These are phyloP conservation scores for Semnornis frantzii DNA, from an alignment of 2,113 vertebrate species.

Conservation along the genomic window DNA sequence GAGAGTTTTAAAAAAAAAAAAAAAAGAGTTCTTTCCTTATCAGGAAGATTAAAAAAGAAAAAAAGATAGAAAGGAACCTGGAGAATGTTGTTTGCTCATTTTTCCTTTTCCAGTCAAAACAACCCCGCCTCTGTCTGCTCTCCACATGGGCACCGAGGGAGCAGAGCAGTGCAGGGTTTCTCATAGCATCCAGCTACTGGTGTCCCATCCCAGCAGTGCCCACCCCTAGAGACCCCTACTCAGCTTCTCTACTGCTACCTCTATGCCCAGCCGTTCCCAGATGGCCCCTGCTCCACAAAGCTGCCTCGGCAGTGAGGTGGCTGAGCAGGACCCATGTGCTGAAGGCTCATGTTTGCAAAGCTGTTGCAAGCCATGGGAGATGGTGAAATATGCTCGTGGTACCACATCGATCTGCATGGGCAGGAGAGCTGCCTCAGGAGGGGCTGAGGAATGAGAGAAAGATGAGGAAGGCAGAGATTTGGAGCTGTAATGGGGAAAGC, in stretches of 20 bases:
- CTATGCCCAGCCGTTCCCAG: neutral
- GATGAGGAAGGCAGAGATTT: neutral
- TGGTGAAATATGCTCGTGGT: fast-evolving
- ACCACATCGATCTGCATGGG: fast-evolving
- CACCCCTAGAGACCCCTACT: too few species aligned
- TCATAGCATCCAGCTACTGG: neutral
- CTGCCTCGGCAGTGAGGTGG: fast-evolving
- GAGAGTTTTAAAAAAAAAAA: neutral
- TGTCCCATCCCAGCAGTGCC: neutral
- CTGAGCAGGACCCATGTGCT: fast-evolving
- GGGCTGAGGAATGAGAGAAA: fast-evolving
- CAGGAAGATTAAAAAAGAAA: neutral
- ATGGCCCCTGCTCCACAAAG: fast-evolving
- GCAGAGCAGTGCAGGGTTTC: neutral
- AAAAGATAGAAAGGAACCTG: neutral
- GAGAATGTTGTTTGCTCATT: constrained; percentile 35
- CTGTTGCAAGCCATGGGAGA: neutral
- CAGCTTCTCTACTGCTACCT: too few species aligned
- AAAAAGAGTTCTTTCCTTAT: constrained; percentile 13
- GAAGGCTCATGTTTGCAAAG: fast-evolving
- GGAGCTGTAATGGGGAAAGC: neutral
- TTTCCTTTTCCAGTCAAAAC: constrained; percentile 47
- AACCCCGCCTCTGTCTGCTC: constrained; percentile 1
- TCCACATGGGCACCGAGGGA: fast-evolving
- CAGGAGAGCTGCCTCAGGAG: neutral